phyloP scores from a whole-genome alignment of 2,888 invertebrate species.

The Dynastes maya region DNA sequence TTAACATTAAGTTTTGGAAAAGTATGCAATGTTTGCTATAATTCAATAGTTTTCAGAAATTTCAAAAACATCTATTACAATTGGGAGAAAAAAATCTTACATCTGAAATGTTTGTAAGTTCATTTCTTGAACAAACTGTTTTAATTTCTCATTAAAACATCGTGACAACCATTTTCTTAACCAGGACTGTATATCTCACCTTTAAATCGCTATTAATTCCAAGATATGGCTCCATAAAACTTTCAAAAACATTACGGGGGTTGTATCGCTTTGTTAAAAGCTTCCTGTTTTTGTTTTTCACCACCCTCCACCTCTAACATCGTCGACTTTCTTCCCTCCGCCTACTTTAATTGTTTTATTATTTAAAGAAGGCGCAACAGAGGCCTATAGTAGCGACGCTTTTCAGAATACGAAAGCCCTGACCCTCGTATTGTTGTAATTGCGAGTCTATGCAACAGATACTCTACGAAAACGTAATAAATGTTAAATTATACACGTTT shows the following conservation, averaged over 20 bases:
- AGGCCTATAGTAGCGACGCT: background rate
- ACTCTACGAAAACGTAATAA: slow-evolving; percentile 26
- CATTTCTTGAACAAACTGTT: too few relatives aligned
- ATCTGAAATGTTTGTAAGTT: too few relatives aligned
- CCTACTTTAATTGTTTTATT: slow-evolving; percentile 24
- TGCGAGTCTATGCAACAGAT: slow-evolving; percentile 20
- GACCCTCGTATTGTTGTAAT: background rate
- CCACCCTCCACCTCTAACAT: background rate
- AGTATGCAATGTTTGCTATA: too few relatives aligned
- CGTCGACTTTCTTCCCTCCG: slow-evolving; percentile 12
- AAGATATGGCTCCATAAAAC: slow-evolving; percentile 24
- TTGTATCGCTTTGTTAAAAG: slow-evolving; percentile 34
- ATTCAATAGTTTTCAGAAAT: too few relatives aligned
- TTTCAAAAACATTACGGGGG: slow-evolving; percentile 14
- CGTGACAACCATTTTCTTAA: too few relatives aligned
- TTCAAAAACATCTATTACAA: too few relatives aligned
- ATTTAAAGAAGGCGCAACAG: slow-evolving; percentile 24
- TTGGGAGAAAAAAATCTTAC: too few relatives aligned
- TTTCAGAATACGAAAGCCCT: background rate
- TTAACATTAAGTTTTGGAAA: too few relatives aligned
- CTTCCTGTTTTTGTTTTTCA: slow-evolving; percentile 33
- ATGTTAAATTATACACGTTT: slow-evolving; percentile 26
- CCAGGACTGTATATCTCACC: background rate
- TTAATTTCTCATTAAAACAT: too few relatives aligned
- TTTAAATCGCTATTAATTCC: slow-evolving; percentile 58